Evolutionary conservation across 2,797 vertebrate species (phyloP).

Genomic region (Rhinoraja longicauda): DNA sequence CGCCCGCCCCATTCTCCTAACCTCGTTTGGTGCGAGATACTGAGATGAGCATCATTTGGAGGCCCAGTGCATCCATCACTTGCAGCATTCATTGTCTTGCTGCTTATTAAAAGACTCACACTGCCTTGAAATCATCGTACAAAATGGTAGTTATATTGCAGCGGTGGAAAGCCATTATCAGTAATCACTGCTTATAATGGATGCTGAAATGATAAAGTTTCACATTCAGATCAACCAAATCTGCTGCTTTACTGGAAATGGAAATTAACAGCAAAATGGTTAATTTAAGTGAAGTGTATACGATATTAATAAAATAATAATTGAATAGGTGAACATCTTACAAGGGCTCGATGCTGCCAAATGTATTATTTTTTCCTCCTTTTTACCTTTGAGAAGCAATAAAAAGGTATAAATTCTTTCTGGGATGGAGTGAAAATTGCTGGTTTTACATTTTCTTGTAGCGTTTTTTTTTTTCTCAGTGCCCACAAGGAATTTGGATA

Average conservation of each 20-base stretch:
- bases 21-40: neutral
- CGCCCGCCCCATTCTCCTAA: neutral
- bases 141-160: constrained; percentile 37
- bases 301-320: constrained; percentile 39
- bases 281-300: constrained; percentile 38
- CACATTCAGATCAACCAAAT: constrained; percentile 39
- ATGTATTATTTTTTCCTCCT: neutral
- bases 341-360: constrained; percentile 27
- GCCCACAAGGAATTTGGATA: constrained; percentile 79
- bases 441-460: constrained; percentile 71
- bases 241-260: constrained; percentile 10
- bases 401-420: constrained; percentile 66
- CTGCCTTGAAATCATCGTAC: constrained; percentile 31
- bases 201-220: constrained; percentile 41
- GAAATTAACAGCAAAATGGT: constrained; percentile 38
- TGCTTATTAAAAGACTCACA: constrained; percentile 36
- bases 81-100: constrained; percentile 6
- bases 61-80: constrained; percentile 13
- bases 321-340: constrained; percentile 36
- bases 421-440: constrained; percentile 67
- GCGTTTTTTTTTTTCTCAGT: constrained; percentile 51
- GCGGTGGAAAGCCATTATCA: constrained; percentile 41
- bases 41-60: neutral
- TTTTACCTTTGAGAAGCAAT: constrained; percentile 57
- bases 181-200: constrained; percentile 59